Evolutionary conservation across 2,113 vertebrate genomes (phyloP).

Genomic region (Sinocyclocheilus anophthalmus): DNA sequence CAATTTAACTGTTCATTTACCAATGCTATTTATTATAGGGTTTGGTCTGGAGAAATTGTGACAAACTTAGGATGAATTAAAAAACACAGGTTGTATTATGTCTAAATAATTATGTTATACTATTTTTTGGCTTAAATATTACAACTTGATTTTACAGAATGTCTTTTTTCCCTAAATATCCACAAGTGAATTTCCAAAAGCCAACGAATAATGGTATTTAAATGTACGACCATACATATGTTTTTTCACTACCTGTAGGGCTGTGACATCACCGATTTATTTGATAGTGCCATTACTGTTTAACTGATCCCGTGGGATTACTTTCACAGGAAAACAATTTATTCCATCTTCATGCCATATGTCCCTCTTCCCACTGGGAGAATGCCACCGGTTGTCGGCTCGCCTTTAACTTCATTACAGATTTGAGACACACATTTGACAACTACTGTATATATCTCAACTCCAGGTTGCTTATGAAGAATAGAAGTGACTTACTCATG

Average conservation of each 20-base stretch:
- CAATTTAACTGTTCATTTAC: no score
- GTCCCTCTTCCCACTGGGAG: slow-evolving; percentile 62
- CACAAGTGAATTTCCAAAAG: background rate
- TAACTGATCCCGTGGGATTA: slow-evolving; percentile 69
- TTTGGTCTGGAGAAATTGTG: no score
- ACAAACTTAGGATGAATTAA: no score
- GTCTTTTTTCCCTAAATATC: background rate
- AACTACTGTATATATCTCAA: slow-evolving; percentile 47
- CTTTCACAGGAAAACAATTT: slow-evolving; percentile 69
- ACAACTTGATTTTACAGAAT: background rate
- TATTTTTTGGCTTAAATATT: no score
- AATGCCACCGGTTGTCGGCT: slow-evolving; percentile 57
- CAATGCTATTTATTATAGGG: no score
- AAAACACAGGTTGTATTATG: no score
- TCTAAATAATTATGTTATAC: no score
- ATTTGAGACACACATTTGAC: slow-evolving; percentile 55
- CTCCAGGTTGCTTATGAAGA: slow-evolving; percentile 17
- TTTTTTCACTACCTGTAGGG: slow-evolving; percentile 61
- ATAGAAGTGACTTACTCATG: background rate
- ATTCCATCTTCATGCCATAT: slow-evolving; percentile 71
- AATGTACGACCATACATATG: background rate
- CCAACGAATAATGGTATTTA: background rate
- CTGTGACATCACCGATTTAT: slow-evolving; percentile 62
- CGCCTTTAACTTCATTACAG: slow-evolving; percentile 60
- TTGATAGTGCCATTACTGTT: slow-evolving; percentile 67